Percentiles rank a stretch among this genome's conserved stretches.
Evolutionary conservation across 2,888 invertebrate species (phyloP).

Genomic region (Onthophagus sagittarius): DNA sequence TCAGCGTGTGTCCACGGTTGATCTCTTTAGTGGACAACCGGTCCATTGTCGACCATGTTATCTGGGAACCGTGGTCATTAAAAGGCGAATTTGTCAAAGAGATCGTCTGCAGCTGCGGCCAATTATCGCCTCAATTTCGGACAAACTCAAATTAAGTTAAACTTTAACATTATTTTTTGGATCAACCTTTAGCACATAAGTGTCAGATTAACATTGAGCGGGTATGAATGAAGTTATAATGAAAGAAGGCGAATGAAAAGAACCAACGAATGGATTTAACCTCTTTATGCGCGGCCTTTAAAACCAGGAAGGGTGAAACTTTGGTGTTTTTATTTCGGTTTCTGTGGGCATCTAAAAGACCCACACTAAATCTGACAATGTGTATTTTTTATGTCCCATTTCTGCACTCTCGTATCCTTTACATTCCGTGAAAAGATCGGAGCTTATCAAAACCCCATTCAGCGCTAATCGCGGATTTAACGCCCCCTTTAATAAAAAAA

Average conservation of each 20-base stretch:
- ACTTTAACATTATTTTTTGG: background rate
- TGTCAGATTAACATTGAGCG: background rate
- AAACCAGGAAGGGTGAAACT: background rate
- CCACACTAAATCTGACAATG: background rate
- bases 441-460: background rate
- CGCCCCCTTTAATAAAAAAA: background rate
- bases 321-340: background rate
- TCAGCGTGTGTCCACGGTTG: conserved; percentile 7
- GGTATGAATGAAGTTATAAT: background rate
- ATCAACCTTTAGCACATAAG: background rate
- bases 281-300: background rate
- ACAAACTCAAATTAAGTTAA: no score
- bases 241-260: background rate
- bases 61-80: background rate
- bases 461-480: background rate
- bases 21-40: background rate
- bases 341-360: background rate
- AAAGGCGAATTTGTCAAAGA: background rate
- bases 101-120: background rate
- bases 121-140: background rate
- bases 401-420: background rate
- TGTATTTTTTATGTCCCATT: background rate
- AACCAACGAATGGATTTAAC: background rate
- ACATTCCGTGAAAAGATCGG: background rate
- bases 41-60: background rate